Base-by-base conservation (phyloP, 2,888 invertebrate species). In the Julus scandinavius region DNA sequence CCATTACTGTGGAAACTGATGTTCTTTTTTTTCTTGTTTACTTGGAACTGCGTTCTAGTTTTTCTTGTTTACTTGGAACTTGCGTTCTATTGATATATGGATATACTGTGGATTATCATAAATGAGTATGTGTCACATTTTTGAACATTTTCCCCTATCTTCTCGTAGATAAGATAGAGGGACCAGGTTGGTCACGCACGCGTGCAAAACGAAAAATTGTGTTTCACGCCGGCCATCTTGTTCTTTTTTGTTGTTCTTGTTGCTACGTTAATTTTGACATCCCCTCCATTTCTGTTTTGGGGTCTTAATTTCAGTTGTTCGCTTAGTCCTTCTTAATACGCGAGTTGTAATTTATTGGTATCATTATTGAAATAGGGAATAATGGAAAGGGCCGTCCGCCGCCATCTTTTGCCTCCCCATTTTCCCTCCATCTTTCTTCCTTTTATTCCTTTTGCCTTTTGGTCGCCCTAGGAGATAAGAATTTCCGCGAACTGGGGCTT, bases 321-420 rank as follows among this genome's bases (percentile, higher is more conserved):
- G 45, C 29, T 85, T 11, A 20, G 20, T 45, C 50, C 85, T 40
- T 85, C 38, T 85, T 50, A 49, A 49, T 85, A 85, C 45, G 85
- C 85, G 85, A 85, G 85, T 6, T 15, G 45, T 85, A 85, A 49
- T 85, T 85, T 85, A 85, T 85, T 85, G 85, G 85, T 45, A 85
- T 85, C 85, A 40, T 85, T 85, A 85, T 85, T 85, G 85, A 85
- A 85, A 85, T 50, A 29, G n/a, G 45, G 45, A 29, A 29, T 29
- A 29, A 29, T 29, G 29, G 29, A 85, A 49, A 85, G 45, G 49
- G 50, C 45, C 45, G 50, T 41, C 45, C 41, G 4, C 45, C 85
- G 5, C 49, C 85, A 4, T 45, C 17, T 15, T 83, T 20, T 15
- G 15, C 45, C 29, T 29, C n/a, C 45, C 13, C 45, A 3, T 50